phyloP scores from a whole-genome alignment of 1,140 invertebrate species.

The Berghia stephanieae region DNA sequence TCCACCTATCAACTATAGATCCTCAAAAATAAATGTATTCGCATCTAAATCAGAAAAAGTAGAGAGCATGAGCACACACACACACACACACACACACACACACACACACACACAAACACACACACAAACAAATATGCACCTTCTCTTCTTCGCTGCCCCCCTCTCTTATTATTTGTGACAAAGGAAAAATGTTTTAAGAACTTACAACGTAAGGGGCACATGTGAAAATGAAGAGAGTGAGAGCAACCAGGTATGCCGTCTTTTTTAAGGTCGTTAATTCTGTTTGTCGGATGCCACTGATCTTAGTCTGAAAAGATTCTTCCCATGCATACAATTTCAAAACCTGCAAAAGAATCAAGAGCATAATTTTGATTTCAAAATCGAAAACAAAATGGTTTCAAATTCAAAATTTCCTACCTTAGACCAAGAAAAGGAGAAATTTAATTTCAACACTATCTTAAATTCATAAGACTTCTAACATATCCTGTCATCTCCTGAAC shows the following conservation, averaged over 20 bases:
- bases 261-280: constrained; percentile 68
- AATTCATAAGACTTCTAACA: too few species aligned
- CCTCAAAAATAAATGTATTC: too few species aligned
- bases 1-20: too few species aligned
- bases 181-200: constrained; percentile 23
- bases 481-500: too few species aligned
- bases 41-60: too few species aligned
- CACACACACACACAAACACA: too few species aligned
- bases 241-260: constrained; percentile 68
- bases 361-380: too few species aligned
- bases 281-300: constrained; percentile 58
- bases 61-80: too few species aligned
- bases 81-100: constrained; percentile 10
- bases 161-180: background rate
- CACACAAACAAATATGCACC: background rate
- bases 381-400: too few species aligned
- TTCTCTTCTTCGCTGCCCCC: background rate
- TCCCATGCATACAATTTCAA: constrained; percentile 64
- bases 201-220: constrained; percentile 87
- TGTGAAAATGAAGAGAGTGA: constrained; percentile 91
- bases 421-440: too few species aligned
- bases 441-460: too few species aligned
- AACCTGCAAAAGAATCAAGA: constrained; percentile 42
- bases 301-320: constrained; percentile 66
- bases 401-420: too few species aligned